A percentile compares a stretch with the other conserved stretches of the same genome.
Evolutionary conservation across 2,888 invertebrate genomes (phyloP).

Genomic region (Monoplex corrugatus): DNA sequence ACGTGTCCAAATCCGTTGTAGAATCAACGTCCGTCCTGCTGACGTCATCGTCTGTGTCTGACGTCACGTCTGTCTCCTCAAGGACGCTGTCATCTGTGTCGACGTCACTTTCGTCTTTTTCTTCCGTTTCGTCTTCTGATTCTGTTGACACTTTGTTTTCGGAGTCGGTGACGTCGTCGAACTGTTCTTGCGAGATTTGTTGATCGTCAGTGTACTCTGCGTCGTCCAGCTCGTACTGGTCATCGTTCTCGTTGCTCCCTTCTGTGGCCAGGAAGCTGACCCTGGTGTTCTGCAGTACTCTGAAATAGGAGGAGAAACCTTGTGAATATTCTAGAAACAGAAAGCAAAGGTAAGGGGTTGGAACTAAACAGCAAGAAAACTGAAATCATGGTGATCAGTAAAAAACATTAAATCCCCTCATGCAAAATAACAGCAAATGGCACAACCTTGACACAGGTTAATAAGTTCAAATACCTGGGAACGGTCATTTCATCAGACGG

Average conservation of each 20-base stretch:
- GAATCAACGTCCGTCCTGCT: not conserved
- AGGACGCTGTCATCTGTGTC: not conserved
- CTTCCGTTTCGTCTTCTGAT: not conserved
- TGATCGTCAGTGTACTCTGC: not conserved
- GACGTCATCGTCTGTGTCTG: not conserved
- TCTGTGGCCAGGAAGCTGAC: not conserved
- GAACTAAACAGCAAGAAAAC: too few species aligned
- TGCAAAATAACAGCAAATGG: too few species aligned
- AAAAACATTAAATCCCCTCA: too few species aligned
- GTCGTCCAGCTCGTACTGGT: not conserved
- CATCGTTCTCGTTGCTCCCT: not conserved
- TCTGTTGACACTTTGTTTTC: not conserved
- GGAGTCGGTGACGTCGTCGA: not conserved
- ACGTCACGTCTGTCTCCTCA: not conserved
- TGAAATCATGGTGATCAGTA: too few species aligned
- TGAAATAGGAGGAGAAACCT: not conserved
- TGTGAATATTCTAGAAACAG: too few species aligned
- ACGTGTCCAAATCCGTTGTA: too few species aligned
- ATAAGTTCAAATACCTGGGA: too few species aligned
- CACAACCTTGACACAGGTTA: too few species aligned
- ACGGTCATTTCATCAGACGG: too few species aligned
- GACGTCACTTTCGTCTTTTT: not conserved
- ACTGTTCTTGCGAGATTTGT: not conserved
- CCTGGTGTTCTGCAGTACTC: constrained; percentile 3
- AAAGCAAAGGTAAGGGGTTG: too few species aligned